These are phyloP conservation scores for Brachylomia viminalis DNA, from an alignment of 2,888 invertebrate genomes.

Conservation along the genomic window DNA sequence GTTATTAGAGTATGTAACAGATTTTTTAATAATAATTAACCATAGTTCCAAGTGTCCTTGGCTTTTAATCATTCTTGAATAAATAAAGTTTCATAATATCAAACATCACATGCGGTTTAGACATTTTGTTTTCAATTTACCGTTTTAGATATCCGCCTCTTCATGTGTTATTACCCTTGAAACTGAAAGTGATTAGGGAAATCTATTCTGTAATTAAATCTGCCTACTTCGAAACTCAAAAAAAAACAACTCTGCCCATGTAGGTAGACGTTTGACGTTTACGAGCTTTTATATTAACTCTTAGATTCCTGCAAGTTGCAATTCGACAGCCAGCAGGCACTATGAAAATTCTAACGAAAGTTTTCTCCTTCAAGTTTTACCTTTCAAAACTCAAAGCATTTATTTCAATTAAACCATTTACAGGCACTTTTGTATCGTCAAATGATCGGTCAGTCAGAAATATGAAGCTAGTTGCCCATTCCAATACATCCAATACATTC, in stretches of 20 bases:
- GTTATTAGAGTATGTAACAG: neutral
- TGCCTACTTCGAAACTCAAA: neutral
- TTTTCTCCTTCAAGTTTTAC: too few relatives aligned
- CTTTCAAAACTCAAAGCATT: too few relatives aligned
- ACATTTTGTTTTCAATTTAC: constrained; percentile 25
- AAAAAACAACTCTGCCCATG: neutral
- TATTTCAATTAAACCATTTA: too few relatives aligned
- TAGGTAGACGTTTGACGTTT: neutral
- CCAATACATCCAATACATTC: too few relatives aligned
- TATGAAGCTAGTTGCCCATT: too few relatives aligned
- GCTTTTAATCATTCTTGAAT: constrained; percentile 26
- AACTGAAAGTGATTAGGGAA: neutral
- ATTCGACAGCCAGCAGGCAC: neutral
- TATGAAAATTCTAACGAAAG: neutral
- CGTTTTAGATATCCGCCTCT: neutral
- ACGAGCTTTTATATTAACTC: neutral
- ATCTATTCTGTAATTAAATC: neutral
- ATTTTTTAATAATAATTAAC: constrained; percentile 17
- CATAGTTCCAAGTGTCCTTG: constrained; percentile 25
- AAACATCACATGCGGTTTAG: neutral
- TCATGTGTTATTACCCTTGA: constrained; percentile 3
- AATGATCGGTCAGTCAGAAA: too few relatives aligned
- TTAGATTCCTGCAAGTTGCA: neutral
- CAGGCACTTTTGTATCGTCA: too few relatives aligned
- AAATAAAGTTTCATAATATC: constrained; percentile 5